Conservation (phyloP, 2,797 vertebrate species). For the Falco cherrug region DNA sequence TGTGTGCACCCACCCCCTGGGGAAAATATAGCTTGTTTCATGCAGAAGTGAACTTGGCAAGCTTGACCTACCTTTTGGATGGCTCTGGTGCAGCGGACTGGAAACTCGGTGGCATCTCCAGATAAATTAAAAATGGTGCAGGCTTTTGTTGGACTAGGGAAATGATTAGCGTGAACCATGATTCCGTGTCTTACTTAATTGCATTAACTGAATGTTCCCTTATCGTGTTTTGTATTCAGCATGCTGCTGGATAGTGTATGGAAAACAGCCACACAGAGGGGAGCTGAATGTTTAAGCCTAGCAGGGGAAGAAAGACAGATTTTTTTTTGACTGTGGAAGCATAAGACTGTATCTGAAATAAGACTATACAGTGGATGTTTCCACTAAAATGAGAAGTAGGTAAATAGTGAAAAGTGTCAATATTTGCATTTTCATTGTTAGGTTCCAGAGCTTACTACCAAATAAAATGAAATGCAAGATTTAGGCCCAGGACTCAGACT, state of each 20-base stretch:
- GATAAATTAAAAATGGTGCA: conserved; percentile 44
- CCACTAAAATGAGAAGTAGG: neutral
- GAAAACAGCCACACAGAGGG: neutral
- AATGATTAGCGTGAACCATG: conserved; percentile 9
- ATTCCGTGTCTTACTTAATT: conserved; percentile 10
- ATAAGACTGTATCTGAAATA: neutral
- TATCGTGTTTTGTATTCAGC: neutral
- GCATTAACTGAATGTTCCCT: neutral
- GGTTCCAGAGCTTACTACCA: neutral
- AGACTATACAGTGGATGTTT: neutral
- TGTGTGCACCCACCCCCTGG: neutral
- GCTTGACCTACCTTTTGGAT: conserved; percentile 66
- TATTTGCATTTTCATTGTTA: neutral
- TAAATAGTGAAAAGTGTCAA: neutral
- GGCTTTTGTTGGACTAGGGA: conserved; percentile 48
- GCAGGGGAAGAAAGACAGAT: neutral
- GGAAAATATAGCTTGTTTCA: neutral
- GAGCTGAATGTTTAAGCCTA: neutral
- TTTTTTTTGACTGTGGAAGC: neutral
- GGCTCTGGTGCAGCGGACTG: conserved; percentile 62
- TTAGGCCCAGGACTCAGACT: neutral
- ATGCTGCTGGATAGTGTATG: neutral
- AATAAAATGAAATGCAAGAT: neutral
- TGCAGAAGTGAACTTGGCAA: conserved; percentile 30
- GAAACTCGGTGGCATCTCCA: conserved; percentile 24